A percentile compares a stretch with the other conserved stretches of the same genome.
phyloP scores from a whole-genome alignment of 2,113 vertebrate species.

The Corythaeola cristata region DNA sequence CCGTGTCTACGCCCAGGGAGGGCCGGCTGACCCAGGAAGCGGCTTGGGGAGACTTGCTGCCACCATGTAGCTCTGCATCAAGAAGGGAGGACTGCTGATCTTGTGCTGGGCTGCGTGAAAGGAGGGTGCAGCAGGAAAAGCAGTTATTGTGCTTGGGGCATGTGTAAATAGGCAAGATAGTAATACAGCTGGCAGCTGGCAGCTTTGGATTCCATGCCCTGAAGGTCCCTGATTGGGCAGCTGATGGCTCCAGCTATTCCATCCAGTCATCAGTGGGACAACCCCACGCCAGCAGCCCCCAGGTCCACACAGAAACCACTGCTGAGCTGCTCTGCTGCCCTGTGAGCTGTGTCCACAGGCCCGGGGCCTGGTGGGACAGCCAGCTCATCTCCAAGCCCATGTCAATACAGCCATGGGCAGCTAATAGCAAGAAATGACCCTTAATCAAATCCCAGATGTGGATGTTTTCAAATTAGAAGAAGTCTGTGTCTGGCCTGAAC shows the following conservation, averaged over 20 bases:
- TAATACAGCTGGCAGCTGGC: neutral
- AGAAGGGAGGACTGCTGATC: neutral
- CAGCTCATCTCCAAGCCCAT: neutral
- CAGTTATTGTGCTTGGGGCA: fast-evolving
- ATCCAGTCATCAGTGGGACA: neutral
- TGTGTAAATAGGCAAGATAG: neutral
- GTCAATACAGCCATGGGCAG: neutral
- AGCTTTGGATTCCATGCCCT: neutral
- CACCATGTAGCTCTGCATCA: fast-evolving
- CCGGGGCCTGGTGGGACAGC: neutral
- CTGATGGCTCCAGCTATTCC: neutral
- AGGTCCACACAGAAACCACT: neutral
- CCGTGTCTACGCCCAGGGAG: fast-evolving
- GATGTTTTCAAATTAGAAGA: neutral
- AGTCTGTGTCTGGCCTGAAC: neutral
- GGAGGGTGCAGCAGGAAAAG: neutral
- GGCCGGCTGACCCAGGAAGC: neutral
- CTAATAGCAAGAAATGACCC: neutral
- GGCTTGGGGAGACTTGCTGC: neutral
- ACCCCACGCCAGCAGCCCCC: neutral
- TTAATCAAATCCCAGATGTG: neutral
- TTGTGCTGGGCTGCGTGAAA: neutral
- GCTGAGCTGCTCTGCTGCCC: neutral
- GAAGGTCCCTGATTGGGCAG: neutral
- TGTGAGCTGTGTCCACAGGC: neutral